Base-by-base conservation (phyloP, 1,140 invertebrate species). In the Phocides pigmalion region DNA sequence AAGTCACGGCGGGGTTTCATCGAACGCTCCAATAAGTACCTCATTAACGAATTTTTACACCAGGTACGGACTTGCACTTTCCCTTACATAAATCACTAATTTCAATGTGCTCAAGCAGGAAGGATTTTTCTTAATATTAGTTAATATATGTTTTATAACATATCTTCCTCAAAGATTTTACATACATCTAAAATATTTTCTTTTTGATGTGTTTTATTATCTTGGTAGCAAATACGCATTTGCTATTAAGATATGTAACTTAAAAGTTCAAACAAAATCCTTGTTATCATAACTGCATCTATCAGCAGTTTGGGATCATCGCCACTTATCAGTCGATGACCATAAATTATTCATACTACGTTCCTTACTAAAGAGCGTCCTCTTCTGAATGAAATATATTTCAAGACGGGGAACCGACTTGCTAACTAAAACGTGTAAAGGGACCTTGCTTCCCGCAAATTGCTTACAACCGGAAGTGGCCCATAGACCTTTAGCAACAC, bases 281-380 rank as follows among this genome's bases (percentile, higher is more conserved):
- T 39, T 53, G n/a, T 14, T 44, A n/a, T 46, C 28, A 6, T 25
- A 14, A 14, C 20, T 25, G 12, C 12, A 47, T 47, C 46, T 32
- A 4, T 14, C 28, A 28, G 25, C 25, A 51, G 32, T 8, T 32
- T 37, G 16, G 49, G 28, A 51, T 51, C 49, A 50, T 37, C 49
- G 15, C 49, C 28, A 51, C 49, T 19, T 37, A 35, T 51, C 49
- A 50, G 47, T 64, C 44, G 58, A 58, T 64, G 22, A 49, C 20
- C 11, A 49, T 64, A 64, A 64, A 64, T 64, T 58, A 64, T 64
- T 64, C 63, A 49, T 51, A 32, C 28, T 35, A 17, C 32, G 32
- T 15, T 51, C 49, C 28, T 37, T 19, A 14, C 28, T 11, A 51
- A 37, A 51, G 49, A 51, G 15, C 25, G 47, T 37, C 28, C 22